These are phyloP conservation scores for Schizothorax lantsangensis DNA, from an alignment of 2,797 vertebrate genomes.

Conservation along the genomic window DNA sequence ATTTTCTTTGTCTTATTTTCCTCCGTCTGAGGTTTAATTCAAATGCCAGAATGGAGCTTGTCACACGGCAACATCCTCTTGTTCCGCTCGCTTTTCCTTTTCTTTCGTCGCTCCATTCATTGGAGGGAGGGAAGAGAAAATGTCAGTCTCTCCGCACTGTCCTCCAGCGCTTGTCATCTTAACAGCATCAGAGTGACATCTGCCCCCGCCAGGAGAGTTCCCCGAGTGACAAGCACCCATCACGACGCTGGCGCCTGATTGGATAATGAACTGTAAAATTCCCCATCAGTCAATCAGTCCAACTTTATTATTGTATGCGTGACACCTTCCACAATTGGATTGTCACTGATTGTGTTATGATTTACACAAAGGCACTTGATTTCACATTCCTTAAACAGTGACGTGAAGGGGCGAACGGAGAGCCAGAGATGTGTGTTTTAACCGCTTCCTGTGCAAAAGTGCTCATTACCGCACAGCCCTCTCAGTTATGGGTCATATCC, in stretches of 20 bases:
- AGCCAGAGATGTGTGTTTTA: conserved; percentile 43
- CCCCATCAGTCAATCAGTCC: conserved; percentile 65
- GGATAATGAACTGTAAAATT: conserved; percentile 66
- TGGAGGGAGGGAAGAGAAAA: conserved; percentile 63
- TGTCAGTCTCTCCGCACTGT: conserved; percentile 64
- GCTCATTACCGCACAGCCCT: conserved; percentile 35
- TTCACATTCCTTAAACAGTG: conserved; percentile 63
- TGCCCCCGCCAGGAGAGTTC: conserved; percentile 67
- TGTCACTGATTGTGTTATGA: conserved; percentile 67
- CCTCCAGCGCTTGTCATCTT: conserved; percentile 66
- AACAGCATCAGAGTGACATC: conserved; percentile 66
- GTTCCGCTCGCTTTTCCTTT: conserved; percentile 59
- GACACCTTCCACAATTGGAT: conserved; percentile 65
- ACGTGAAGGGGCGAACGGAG: conserved; percentile 49
- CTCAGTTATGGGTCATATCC: conserved; percentile 56
- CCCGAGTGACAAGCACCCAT: conserved; percentile 64
- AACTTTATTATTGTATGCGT: conserved; percentile 65
- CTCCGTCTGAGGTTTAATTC: conserved; percentile 63
- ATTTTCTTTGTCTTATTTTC: conserved; percentile 63
- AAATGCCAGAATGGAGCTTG: conserved; percentile 65
- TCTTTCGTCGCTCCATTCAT: conserved; percentile 62
- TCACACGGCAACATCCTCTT: conserved; percentile 63
- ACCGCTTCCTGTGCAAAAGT: conserved; percentile 19
- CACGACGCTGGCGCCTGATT: conserved; percentile 59
- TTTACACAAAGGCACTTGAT: conserved; percentile 63